Evolutionary conservation across 2,888 invertebrate species (phyloP).

Genomic region (Perithous albicinctus): DNA sequence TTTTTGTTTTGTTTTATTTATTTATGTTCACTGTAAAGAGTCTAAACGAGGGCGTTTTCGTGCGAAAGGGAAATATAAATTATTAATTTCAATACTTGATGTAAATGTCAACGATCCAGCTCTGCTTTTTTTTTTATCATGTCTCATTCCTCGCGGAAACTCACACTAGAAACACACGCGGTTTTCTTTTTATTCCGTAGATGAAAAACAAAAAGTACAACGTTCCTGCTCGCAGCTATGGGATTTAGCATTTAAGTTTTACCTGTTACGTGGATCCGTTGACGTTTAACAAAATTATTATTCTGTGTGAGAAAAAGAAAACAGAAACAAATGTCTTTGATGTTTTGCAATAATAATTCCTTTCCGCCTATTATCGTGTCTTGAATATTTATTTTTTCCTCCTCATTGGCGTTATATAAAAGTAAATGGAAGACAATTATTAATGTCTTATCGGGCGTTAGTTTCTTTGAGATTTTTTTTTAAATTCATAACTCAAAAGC

Average conservation of each 20-base stretch:
- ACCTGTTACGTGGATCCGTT: slow-evolving; percentile 51
- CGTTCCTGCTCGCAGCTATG: slow-evolving; percentile 66
- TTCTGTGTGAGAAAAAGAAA: slow-evolving; percentile 12
- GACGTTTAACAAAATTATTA: slow-evolving; percentile 29
- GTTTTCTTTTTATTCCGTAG: slow-evolving; percentile 39
- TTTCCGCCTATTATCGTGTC: slow-evolving; percentile 18
- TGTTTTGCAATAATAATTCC: slow-evolving; percentile 37
- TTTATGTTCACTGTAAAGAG: slow-evolving; percentile 71
- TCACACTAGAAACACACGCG: slow-evolving; percentile 15
- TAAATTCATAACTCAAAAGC: too few relatives aligned
- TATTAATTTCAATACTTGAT: slow-evolving; percentile 59
- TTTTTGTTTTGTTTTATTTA: slow-evolving; percentile 78
- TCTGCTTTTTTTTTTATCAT: slow-evolving; percentile 4
- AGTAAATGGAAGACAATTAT: too few relatives aligned
- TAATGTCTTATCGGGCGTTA: too few relatives aligned
- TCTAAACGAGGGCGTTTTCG: slow-evolving; percentile 52
- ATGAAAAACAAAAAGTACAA: slow-evolving; percentile 56
- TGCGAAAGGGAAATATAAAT: slow-evolving; percentile 63
- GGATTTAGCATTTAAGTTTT: slow-evolving; percentile 56
- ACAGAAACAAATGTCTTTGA: background rate
- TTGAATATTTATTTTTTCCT: background rate
- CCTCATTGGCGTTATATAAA: too few relatives aligned
- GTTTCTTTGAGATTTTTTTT: too few relatives aligned
- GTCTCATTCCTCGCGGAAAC: slow-evolving; percentile 40
- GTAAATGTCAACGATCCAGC: slow-evolving; percentile 34